phyloP scores from a whole-genome alignment of 92 coral and sea anemone species.

The Scolanthus callimorphus region DNA sequence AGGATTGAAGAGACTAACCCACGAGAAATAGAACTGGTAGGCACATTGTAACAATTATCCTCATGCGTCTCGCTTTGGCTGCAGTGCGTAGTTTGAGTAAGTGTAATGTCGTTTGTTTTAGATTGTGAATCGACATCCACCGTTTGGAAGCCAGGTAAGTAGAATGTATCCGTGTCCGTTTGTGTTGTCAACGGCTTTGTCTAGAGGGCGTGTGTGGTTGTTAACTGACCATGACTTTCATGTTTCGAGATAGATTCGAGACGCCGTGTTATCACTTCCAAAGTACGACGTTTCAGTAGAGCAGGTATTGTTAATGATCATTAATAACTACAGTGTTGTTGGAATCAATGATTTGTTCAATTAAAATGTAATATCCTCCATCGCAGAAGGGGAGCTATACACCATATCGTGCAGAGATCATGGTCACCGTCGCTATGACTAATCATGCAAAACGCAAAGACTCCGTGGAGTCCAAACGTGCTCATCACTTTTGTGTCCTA shows the following conservation, averaged over 20 bases:
- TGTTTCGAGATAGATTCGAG: conserved; percentile 84
- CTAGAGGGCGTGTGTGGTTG: no score
- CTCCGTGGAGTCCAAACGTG: conserved; percentile 48
- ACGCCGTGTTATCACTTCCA: conserved; percentile 75
- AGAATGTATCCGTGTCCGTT: no score
- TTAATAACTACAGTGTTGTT: neutral
- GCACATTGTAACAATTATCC: neutral
- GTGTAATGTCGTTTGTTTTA: no score
- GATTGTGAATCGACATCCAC: conserved; percentile 99
- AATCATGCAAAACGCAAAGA: conserved; percentile 81
- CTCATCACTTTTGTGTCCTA: conserved; percentile 67
- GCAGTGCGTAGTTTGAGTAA: no score
- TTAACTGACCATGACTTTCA: no score
- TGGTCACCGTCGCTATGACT: conserved; percentile 81
- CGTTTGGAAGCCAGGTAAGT: conserved; percentile 96
- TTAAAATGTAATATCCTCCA: neutral
- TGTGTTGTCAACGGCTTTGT: no score
- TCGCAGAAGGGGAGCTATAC: conserved; percentile 70
- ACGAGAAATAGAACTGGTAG: conserved; percentile 94
- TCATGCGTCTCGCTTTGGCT: neutral
- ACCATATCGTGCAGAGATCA: conserved; percentile 63
- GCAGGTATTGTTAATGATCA: conserved; percentile 63
- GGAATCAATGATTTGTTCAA: neutral
- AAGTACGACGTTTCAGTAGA: conserved; percentile 89
- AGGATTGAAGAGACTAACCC: conserved; percentile 96